phyloP scores from a whole-genome alignment of 2,113 vertebrate genomes.

The Nothobranchius furzeri region DNA sequence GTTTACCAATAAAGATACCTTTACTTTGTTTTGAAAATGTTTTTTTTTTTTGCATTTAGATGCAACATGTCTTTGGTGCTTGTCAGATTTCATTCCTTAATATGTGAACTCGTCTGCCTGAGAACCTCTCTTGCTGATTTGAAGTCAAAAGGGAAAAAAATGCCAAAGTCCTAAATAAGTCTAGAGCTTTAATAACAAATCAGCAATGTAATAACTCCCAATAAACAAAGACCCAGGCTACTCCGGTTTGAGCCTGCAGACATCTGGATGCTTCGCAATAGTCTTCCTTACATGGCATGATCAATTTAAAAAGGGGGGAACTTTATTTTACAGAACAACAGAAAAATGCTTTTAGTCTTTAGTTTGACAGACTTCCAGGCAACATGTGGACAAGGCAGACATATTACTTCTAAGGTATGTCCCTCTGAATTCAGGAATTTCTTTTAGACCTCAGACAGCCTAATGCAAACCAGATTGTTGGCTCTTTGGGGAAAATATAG shows the following conservation, averaged over 20 bases:
- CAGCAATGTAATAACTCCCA: no score
- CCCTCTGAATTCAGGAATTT: constrained; percentile 22
- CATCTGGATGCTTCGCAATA: constrained; percentile 57
- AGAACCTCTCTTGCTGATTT: constrained; percentile 32
- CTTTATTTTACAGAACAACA: constrained; percentile 41
- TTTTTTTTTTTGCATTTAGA: no score
- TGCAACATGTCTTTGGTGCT: background rate
- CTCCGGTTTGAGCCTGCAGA: constrained; percentile 9
- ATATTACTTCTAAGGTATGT: constrained; percentile 55
- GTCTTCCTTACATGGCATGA: constrained; percentile 25
- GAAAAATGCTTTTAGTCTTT: constrained; percentile 29
- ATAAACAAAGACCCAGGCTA: constrained; percentile 25
- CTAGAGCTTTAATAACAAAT: constrained; percentile 60
- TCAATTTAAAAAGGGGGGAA: constrained; percentile 21
- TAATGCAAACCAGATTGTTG: constrained; percentile 72
- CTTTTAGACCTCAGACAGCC: constrained; percentile 29
- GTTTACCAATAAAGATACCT: no score
- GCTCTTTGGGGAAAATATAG: constrained; percentile 63
- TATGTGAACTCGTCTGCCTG: background rate
- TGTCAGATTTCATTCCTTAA: background rate
- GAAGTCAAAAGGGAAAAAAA: constrained; percentile 2
- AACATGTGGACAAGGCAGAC: constrained; percentile 55
- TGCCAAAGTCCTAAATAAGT: constrained; percentile 40
- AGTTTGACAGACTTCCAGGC: constrained; percentile 39
- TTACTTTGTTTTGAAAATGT: no score